Evolutionary conservation across 2,888 invertebrate genomes (phyloP), one percentile per base, ranked within the genome.

Genomic region (Stenodera caucasica): DNA sequence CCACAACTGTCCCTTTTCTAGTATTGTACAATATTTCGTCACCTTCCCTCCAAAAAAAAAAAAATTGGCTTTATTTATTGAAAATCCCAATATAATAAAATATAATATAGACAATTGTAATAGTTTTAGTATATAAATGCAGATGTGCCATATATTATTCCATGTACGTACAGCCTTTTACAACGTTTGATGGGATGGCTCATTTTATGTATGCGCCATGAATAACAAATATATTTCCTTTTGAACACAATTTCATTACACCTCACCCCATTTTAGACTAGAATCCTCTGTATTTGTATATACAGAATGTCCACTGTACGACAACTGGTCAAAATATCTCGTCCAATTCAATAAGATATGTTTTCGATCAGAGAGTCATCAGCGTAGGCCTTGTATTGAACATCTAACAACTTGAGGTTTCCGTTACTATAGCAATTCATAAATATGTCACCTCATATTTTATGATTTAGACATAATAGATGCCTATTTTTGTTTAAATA

Each of bases 121-220:
- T 53, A 49, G 45, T 40, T 65, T 57, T 51, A 62, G 62, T 63
- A 58, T 65, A 67, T 63, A 65, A 56, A 62, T 67, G 66, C 67
- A 70, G 67, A 68, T 64, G 67, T 58, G 61, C 53, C 57, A 61
- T 53, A 59, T 55, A 64, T 64, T 70, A 69, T 70, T 69, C 67
- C 58, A 55, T 65, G 65, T 67, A 68, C 67, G 66, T 70, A 65
- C 54, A 50, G 64, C 60, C 64, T 67, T 68, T 70, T 68, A 68
- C 65, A 67, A 53, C 67, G 59, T 67, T 68, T 68, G 66, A 70
- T 68, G 67, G 61, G 65, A 68, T 64, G 66, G 61, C 66, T 66
- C 67, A 68, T 67, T 70, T 70, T 70, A 69, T 61, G 66, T 64
- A 58, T 68, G 69, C 60, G 68, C 64, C 56, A 67, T 70, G 70